Evolutionary conservation across 2,113 vertebrate genomes (phyloP), one percentile per base, ranked within the genome.

Genomic region (Meleagris gallopavo): DNA sequence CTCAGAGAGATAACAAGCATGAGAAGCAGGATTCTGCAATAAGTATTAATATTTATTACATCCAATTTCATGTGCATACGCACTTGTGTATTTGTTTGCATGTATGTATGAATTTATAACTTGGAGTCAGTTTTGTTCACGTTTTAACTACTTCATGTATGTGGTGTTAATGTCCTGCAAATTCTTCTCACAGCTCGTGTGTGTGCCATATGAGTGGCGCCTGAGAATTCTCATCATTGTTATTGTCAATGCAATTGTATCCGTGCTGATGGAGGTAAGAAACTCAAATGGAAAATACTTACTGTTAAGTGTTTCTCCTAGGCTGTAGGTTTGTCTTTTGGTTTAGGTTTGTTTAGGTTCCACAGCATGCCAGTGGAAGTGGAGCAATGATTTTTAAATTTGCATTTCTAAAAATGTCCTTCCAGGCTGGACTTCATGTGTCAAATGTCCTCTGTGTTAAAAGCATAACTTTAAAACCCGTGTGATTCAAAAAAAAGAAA

Each of bases 221-320:
- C 3, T 98, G 24, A 97, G 90, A 64, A 97, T 99, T 83, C 96
- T 99, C 70, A 4, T 98, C 73, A 97, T 99, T 41, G 96, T 99
- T 75, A 4, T 98, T 87, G 65, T 97, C 87, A 99, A 99, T 94
- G 97, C 98, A 62, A 55, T 95, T 45, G 97, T 98, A 2, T 99
- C 98, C 2, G 64, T 99, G 82, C 36, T 98, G 86, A 96, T 97
- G 5, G 99, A 99, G 99, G 99, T 99, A 98, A 99, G 98, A 86
- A 60, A 73, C 34, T 50, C 34, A 71, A 25, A 24, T 60, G 30
- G 45, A 77, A 60, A 7, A 58, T 17, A 29, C n/a, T 90, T 71
- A 8, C 20, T 88, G 20, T 70, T 30, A 13, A 73, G 22, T 70
- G 43, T 7, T 52, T 74, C 71, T 81, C 67, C 36, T 29, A 61